Percentiles rank a stretch among this genome's conserved stretches.
Conservation (phyloP, 2,888 invertebrate species). For the Acanthosepion esculentum region DNA sequence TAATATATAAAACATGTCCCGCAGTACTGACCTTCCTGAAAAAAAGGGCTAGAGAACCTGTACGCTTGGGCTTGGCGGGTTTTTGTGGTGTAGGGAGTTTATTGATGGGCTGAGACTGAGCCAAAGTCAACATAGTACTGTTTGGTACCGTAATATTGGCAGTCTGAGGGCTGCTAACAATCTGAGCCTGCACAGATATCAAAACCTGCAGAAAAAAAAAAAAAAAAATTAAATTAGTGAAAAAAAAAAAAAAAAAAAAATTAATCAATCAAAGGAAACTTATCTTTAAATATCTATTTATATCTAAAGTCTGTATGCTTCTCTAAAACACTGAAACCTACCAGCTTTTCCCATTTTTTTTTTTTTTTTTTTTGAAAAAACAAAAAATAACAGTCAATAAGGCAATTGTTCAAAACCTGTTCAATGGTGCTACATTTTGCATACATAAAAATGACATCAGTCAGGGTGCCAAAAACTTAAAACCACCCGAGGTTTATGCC, state of each 20-base stretch:
- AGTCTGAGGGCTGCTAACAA: slow-evolving; percentile 51
- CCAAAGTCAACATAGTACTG: slow-evolving; percentile 44
- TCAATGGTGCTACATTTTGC: too few relatives aligned
- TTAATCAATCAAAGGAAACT: too few relatives aligned
- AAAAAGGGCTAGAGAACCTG: slow-evolving; percentile 85
- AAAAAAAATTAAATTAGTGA: not conserved
- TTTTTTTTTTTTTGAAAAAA: too few relatives aligned
- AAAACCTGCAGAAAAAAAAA: slow-evolving; percentile 59
- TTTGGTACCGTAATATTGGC: slow-evolving; percentile 39
- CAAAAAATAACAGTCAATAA: too few relatives aligned
- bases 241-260: not conserved
- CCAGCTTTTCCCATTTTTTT: too few relatives aligned
- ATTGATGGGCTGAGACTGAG: slow-evolving; percentile 46
- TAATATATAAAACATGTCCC: not conserved
- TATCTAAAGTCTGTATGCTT: too few relatives aligned
- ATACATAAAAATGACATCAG: too few relatives aligned
- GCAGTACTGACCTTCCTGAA: slow-evolving; percentile 84
- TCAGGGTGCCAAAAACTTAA: too few relatives aligned
- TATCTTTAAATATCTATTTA: too few relatives aligned
- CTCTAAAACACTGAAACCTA: too few relatives aligned
- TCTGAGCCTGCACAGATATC: slow-evolving; percentile 67
- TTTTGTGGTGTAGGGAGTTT: slow-evolving; percentile 48
- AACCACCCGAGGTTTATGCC: too few relatives aligned
- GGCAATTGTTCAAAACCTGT: too few relatives aligned
- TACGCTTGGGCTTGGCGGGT: slow-evolving; percentile 77